Evolutionary conservation across 2,113 vertebrate species (phyloP).

Genomic region (Silurus glanis): DNA sequence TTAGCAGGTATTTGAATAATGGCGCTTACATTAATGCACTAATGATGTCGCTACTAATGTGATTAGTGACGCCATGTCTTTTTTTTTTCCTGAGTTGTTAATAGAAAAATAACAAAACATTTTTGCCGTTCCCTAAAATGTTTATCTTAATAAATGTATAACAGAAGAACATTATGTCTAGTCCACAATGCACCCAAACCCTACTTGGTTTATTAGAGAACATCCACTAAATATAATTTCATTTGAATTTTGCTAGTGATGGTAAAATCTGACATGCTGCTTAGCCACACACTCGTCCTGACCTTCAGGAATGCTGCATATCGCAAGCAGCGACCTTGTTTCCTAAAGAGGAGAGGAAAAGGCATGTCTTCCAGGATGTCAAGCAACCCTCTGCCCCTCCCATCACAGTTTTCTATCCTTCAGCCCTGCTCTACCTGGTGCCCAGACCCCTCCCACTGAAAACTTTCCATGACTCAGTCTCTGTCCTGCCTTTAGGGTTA

Average conservation of each 20-base stretch:
- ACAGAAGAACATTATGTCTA: not conserved
- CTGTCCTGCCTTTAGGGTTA: constrained; percentile 41
- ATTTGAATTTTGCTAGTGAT: not conserved
- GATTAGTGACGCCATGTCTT: not conserved
- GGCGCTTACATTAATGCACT: not conserved
- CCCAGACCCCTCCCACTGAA: constrained; percentile 4
- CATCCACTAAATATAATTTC: not conserved
- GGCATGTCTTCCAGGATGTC: constrained; percentile 11
- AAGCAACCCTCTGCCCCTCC: constrained; percentile 1
- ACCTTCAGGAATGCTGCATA: constrained; percentile 16
- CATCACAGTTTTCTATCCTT: not conserved
- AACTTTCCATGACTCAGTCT: constrained; percentile 43
- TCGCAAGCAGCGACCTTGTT: not conserved
- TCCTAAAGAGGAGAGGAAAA: constrained; percentile 33
- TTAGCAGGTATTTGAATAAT: constrained; percentile 2
- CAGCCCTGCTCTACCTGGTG: not conserved
- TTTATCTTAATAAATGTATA: not conserved
- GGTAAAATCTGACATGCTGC: not conserved
- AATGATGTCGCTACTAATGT: not conserved
- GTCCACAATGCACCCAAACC: not conserved
- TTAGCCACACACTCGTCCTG: constrained; percentile 4
- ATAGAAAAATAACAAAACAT: no score
- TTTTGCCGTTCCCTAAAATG: not conserved
- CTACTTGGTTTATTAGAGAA: not conserved
- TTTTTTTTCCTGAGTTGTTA: not conserved